phyloP scores from a whole-genome alignment of 2,113 vertebrate genomes.

The Thryonomys swinderianus region DNA sequence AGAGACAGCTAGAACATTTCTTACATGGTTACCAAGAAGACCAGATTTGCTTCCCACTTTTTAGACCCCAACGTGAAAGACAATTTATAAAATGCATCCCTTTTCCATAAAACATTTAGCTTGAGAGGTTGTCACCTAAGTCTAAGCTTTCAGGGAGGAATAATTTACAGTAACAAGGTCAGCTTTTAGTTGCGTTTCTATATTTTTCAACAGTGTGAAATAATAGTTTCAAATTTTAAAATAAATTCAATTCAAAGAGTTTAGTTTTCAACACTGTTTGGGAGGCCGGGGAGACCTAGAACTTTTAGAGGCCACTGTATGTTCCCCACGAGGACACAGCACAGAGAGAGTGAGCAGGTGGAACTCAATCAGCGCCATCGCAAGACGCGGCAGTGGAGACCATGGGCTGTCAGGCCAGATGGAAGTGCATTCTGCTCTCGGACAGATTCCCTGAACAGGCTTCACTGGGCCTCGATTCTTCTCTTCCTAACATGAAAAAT shows the following conservation, averaged over 20 bases:
- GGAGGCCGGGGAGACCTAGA: neutral
- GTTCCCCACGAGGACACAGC: neutral
- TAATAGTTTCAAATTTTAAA: conserved; percentile 4
- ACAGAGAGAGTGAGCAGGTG: neutral
- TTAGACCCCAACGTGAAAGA: neutral
- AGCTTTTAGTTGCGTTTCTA: neutral
- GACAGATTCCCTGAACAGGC: neutral
- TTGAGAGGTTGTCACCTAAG: neutral
- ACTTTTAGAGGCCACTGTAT: neutral
- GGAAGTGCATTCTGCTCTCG: neutral
- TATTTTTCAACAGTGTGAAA: neutral
- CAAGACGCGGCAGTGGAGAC: neutral
- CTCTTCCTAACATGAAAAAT: neutral
- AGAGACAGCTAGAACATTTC: neutral
- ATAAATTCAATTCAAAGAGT: neutral
- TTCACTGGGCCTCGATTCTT: neutral
- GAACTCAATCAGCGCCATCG: neutral
- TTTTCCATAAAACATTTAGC: neutral
- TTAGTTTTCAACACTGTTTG: conserved; percentile 17
- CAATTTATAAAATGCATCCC: neutral
- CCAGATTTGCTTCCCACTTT: neutral
- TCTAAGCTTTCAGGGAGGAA: neutral
- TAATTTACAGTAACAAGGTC: neutral
- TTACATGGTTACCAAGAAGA: neutral
- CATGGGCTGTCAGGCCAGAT: neutral